phyloP scores from a whole-genome alignment of 1,140 invertebrate genomes.

The Heliothis virescens region DNA sequence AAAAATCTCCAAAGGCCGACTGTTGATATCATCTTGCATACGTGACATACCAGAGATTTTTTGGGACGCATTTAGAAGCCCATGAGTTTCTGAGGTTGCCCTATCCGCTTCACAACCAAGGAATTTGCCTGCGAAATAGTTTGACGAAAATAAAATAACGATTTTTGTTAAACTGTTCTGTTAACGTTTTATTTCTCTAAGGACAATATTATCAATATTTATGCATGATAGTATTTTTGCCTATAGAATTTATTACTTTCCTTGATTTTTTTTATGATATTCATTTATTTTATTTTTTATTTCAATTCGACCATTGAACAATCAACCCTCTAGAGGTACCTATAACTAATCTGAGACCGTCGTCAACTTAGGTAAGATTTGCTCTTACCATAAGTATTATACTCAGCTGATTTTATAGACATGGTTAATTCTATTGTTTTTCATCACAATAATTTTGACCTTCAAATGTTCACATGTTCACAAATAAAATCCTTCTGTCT shows the following conservation, averaged over 20 bases:
- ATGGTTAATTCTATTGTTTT: neutral
- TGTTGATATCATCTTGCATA: constrained; percentile 17
- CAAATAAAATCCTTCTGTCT: neutral
- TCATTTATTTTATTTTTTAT: too few species aligned
- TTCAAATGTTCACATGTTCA: neutral
- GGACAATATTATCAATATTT: too few species aligned
- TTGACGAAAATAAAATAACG: neutral
- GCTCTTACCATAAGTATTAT: too few species aligned
- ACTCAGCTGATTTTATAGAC: too few species aligned
- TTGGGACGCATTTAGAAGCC: neutral
- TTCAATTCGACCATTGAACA: too few species aligned
- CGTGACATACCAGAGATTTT: neutral
- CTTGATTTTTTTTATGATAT: too few species aligned
- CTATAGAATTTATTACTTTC: too few species aligned
- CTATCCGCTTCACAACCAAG: constrained; percentile 5
- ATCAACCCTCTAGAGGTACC: too few species aligned
- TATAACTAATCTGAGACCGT: too few species aligned
- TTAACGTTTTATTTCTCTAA: too few species aligned
- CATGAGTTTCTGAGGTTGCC: neutral
- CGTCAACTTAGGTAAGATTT: too few species aligned
- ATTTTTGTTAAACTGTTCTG: neutral
- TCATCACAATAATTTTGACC: neutral
- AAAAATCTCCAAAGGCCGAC: constrained; percentile 15
- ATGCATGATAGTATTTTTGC: too few species aligned
- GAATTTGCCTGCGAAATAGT: neutral